These are phyloP conservation scores for Butorides virescens DNA, from an alignment of 2,113 vertebrate species.

Conservation along the genomic window DNA sequence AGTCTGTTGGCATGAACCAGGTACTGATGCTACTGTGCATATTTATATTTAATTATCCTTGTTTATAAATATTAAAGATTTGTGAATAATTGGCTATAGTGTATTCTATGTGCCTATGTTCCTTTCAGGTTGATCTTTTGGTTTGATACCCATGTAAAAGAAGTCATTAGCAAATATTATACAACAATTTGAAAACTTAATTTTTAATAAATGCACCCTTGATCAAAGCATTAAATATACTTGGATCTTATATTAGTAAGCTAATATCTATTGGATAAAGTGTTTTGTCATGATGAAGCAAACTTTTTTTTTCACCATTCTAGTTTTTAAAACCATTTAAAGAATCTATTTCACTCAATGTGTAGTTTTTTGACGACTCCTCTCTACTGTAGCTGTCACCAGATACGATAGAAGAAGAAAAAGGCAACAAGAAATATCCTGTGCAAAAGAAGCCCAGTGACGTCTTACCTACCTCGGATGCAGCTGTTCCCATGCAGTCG, in stretches of 20 bases:
- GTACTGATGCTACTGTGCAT: slow-evolving; percentile 7
- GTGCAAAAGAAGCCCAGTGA: slow-evolving; percentile 75
- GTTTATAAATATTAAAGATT: neutral
- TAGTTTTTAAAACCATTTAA: neutral
- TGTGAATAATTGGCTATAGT: neutral
- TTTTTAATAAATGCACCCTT: neutral
- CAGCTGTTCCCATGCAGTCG: neutral
- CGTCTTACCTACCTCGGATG: slow-evolving; percentile 41
- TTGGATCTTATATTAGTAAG: neutral
- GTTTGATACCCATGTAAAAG: neutral
- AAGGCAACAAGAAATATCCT: slow-evolving; percentile 61
- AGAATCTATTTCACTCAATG: neutral
- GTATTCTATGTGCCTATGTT: neutral
- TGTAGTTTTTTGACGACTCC: neutral
- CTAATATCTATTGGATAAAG: neutral
- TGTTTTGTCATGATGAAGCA: neutral
- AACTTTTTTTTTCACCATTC: neutral
- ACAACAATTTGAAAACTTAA: neutral
- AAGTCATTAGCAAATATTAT: neutral
- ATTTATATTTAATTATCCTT: neutral
- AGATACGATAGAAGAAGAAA: slow-evolving; percentile 44
- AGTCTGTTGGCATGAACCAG: slow-evolving; percentile 45
- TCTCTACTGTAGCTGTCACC: slow-evolving; percentile 29
- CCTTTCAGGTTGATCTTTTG: neutral
- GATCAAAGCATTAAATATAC: neutral